A percentile compares a stretch with the other conserved stretches of the same genome.
These are phyloP conservation scores for Acanthococcus lagerstroemiae DNA, from an alignment of 2,888 invertebrate genomes.

Conservation along the genomic window DNA sequence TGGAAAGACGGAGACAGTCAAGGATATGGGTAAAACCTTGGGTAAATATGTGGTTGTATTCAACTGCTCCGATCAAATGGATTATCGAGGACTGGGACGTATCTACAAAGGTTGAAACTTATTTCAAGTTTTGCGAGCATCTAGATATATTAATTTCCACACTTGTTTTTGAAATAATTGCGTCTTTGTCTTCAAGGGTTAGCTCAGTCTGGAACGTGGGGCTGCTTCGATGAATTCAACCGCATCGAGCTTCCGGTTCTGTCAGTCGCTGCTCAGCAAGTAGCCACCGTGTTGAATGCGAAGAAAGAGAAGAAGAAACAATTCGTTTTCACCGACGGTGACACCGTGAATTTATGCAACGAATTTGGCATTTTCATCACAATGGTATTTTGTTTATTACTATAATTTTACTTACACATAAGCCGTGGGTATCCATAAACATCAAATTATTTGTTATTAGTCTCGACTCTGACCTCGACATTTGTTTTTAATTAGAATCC, in stretches of 20 bases:
- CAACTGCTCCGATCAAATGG: conserved; percentile 98
- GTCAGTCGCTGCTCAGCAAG: conserved; percentile 93
- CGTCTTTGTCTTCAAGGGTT: conserved; percentile 48
- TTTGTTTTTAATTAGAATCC: conserved; percentile 60
- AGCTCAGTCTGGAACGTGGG: conserved; percentile 94
- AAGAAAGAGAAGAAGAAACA: conserved; percentile 87
- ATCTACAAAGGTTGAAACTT: conserved; percentile 68
- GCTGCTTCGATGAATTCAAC: conserved; percentile 97
- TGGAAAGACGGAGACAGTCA: conserved; percentile 94
- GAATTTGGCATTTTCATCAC: conserved; percentile 97
- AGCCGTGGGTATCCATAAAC: too few species aligned
- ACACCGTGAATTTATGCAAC: conserved; percentile 80
- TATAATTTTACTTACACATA: neutral
- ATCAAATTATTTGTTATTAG: too few species aligned
- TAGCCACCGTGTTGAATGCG: conserved; percentile 81
- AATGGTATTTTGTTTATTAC: conserved; percentile 55
- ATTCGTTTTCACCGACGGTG: conserved; percentile 91
- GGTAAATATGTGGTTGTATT: conserved; percentile 95
- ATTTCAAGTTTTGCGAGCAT: too few species aligned
- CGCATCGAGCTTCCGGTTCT: conserved; percentile 86
- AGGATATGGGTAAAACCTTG: conserved; percentile 95
- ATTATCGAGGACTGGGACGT: conserved; percentile 87
- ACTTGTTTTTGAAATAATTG: neutral
- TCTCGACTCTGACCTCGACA: neutral
- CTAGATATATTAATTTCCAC: neutral